Evolutionary conservation across 1,140 invertebrate species (phyloP).

Genomic region (Aculops lycopersici): DNA sequence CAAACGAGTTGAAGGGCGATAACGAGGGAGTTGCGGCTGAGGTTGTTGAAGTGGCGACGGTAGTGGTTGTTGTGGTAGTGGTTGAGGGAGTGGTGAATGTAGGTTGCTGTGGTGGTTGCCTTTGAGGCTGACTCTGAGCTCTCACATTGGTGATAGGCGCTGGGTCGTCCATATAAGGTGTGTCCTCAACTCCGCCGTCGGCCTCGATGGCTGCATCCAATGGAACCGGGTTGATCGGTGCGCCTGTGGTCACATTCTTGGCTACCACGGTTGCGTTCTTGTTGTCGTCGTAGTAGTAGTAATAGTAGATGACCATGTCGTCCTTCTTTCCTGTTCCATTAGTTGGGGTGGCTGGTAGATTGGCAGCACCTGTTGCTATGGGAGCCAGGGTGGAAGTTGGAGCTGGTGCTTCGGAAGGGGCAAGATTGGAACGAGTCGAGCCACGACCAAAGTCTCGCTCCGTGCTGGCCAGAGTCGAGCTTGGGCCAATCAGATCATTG

Average conservation of each 20-base stretch:
- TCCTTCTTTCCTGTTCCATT: constrained; percentile 7
- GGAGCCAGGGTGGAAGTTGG: too few species aligned
- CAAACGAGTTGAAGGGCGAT: too few species aligned
- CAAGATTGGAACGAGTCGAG: too few species aligned
- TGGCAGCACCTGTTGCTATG: too few species aligned
- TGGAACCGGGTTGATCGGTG: not conserved
- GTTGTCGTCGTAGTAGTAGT: constrained; percentile 10
- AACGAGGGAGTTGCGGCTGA: not conserved
- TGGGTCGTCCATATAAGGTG: not conserved
- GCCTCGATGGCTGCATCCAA: not conserved
- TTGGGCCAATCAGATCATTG: too few species aligned
- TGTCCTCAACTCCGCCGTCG: not conserved
- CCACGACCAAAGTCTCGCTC: too few species aligned
- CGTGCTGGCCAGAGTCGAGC: too few species aligned
- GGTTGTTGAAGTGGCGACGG: not conserved
- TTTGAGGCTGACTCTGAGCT: too few species aligned
- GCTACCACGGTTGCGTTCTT: constrained; percentile 7
- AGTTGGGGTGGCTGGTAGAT: not conserved
- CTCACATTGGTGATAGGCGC: not conserved
- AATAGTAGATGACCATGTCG: constrained; percentile 10
- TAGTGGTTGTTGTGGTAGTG: not conserved
- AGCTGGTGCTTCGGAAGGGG: too few species aligned
- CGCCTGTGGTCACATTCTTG: not conserved
- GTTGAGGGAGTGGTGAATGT: not conserved
- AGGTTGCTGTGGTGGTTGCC: too few species aligned